These are phyloP conservation scores for Peromyscus leucopus DNA, from an alignment of 2,113 vertebrate species.

Conservation along the genomic window DNA sequence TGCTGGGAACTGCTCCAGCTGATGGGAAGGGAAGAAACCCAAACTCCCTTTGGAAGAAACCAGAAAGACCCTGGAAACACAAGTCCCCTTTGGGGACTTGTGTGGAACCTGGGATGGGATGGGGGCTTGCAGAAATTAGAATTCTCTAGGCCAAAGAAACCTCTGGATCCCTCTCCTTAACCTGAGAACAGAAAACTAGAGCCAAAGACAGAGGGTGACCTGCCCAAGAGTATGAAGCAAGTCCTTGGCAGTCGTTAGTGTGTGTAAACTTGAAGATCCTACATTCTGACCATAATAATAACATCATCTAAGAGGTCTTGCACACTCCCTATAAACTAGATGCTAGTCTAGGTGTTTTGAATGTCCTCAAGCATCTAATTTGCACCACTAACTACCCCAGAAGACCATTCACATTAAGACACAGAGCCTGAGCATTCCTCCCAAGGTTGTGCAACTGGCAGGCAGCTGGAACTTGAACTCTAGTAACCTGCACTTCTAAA, in stretches of 20 bases:
- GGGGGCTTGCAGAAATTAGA: not conserved
- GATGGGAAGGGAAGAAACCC: slow-evolving; percentile 22
- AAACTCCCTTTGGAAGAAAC: slow-evolving; percentile 50
- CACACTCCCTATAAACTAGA: not conserved
- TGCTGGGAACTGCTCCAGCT: slow-evolving; percentile 56
- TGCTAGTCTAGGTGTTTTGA: not conserved
- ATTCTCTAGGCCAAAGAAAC: slow-evolving; percentile 36
- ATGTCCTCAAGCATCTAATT: not conserved
- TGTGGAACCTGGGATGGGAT: slow-evolving; percentile 48
- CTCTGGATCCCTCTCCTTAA: not conserved
- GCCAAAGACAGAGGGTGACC: not conserved
- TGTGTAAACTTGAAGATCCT: not conserved
- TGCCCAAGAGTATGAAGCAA: not conserved
- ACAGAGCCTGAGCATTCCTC: not conserved
- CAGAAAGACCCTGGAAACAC: slow-evolving; percentile 31
- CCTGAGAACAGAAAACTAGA: slow-evolving; percentile 38
- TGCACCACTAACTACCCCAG: not conserved
- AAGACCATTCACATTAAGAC: not conserved
- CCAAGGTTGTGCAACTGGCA: not conserved
- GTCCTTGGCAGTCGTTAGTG: not conserved
- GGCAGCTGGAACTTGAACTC: not conserved
- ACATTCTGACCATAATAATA: not conserved
- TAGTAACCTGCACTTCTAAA: not conserved
- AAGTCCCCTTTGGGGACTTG: not conserved
- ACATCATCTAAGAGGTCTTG: not conserved